Conservation (phyloP, 1,140 invertebrate species). For the Proctacanthus coquilletti region DNA sequence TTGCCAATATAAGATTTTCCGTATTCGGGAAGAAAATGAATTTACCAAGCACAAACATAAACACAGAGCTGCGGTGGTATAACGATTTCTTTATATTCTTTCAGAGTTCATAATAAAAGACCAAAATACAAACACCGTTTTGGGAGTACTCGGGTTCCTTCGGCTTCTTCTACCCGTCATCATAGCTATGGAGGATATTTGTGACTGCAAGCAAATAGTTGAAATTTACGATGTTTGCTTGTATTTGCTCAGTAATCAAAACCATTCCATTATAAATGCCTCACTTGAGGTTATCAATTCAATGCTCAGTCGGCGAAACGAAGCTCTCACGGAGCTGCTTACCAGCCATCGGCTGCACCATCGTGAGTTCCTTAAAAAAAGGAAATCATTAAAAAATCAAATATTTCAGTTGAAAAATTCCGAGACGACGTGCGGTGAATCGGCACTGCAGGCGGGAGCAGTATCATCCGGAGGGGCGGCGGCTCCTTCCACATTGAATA, state of each 20-base stretch:
- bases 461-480: background rate
- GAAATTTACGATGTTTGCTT: slow-evolving; percentile 63
- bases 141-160: slow-evolving; percentile 49
- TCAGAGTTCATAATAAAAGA: slow-evolving; percentile 36
- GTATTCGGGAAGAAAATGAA: no score
- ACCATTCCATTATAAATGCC: slow-evolving; percentile 59
- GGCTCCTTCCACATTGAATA: background rate
- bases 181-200: slow-evolving; percentile 9
- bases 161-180: slow-evolving; percentile 43
- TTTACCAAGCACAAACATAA: no score
- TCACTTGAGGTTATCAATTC: slow-evolving; percentile 57
- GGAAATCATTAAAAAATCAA: slow-evolving; percentile 33
- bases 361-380: slow-evolving; percentile 28
- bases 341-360: slow-evolving; percentile 30
- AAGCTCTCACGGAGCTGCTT: slow-evolving; percentile 37
- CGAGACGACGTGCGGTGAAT: slow-evolving; percentile 17
- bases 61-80: no score
- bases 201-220: slow-evolving; percentile 24
- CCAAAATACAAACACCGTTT: slow-evolving; percentile 36
- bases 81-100: background rate
- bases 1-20: no score
- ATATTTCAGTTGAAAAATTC: slow-evolving; percentile 30
- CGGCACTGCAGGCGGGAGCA: background rate
- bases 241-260: slow-evolving; percentile 42
- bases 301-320: slow-evolving; percentile 40